phyloP scores from a whole-genome alignment of 1,140 invertebrate species.

The Ceratina calcarata region DNA sequence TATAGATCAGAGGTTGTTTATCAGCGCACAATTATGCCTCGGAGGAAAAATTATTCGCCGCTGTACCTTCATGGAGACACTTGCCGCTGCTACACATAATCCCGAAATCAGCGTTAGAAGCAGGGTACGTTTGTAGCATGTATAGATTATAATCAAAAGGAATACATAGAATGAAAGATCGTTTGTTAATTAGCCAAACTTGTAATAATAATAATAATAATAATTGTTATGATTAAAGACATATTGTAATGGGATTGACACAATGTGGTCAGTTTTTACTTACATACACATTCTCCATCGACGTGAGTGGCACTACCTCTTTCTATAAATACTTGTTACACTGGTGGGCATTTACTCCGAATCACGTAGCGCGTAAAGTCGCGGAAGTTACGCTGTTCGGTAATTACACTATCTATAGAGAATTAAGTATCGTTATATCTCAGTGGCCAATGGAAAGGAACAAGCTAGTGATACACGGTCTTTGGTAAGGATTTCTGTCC shows the following conservation, averaged over 20 bases:
- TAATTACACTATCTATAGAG: constrained; percentile 83
- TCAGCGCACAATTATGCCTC: constrained; percentile 75
- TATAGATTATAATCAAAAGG: neutral
- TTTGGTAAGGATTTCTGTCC: constrained; percentile 79
- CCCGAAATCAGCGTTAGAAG: constrained; percentile 78
- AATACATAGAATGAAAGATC: neutral
- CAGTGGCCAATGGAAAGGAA: constrained; percentile 86
- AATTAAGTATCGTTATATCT: constrained; percentile 84
- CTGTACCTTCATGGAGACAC: constrained; percentile 76
- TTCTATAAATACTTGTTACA: constrained; percentile 84
- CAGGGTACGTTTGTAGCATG: constrained; percentile 69
- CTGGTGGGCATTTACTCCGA: constrained; percentile 87
- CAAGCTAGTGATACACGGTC: constrained; percentile 85
- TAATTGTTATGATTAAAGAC: constrained; percentile 79
- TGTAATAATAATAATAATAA: constrained; percentile 10
- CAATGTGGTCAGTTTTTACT: constrained; percentile 95
- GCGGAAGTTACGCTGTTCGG: constrained; percentile 86
- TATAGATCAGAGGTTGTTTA: constrained; percentile 76
- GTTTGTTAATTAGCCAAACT: neutral
- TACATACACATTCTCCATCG: constrained; percentile 88
- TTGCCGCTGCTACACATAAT: constrained; percentile 74
- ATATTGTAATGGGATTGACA: constrained; percentile 96
- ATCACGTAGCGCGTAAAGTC: constrained; percentile 83
- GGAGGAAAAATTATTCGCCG: constrained; percentile 77
- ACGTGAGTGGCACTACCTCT: constrained; percentile 79